Evolutionary conservation across 2,888 invertebrate species (phyloP).

Genomic region (Allolobophora icterica): DNA sequence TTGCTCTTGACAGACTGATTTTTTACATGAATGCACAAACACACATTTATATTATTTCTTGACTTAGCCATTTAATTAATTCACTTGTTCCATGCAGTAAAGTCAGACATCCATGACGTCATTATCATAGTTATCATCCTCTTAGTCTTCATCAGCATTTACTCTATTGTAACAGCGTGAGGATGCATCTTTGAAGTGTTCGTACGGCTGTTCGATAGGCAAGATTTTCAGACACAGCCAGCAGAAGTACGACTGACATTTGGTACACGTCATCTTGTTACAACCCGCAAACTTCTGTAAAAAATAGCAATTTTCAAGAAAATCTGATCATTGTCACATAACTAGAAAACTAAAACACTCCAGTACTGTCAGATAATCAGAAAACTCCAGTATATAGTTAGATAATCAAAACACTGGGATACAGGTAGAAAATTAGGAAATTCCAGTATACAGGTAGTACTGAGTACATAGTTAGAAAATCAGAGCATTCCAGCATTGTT

Average conservation of each 20-base stretch:
- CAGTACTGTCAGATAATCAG: too few species aligned
- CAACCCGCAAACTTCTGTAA: constrained; percentile 74
- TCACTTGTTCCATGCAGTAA: background rate
- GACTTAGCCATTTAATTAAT: too few species aligned
- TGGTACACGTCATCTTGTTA: constrained; percentile 75
- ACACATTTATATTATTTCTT: too few species aligned
- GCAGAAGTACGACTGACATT: constrained; percentile 73
- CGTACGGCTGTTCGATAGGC: constrained; percentile 69
- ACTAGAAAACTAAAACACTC: background rate
- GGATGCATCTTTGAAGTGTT: constrained; percentile 68
- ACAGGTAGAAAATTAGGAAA: background rate
- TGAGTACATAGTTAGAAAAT: too few species aligned
- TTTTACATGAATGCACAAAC: too few species aligned
- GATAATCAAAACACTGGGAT: too few species aligned
- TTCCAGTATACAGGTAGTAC: too few species aligned
- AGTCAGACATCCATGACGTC: background rate
- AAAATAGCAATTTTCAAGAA: background rate
- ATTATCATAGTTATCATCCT: background rate
- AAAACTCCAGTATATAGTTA: too few species aligned
- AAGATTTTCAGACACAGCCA: constrained; percentile 71
- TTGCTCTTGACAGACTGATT: too few species aligned
- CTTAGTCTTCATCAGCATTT: background rate
- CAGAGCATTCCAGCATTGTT: too few species aligned
- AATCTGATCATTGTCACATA: background rate
- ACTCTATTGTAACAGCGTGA: background rate